Conservation (phyloP, 2,888 invertebrate species). For the Napeogenes inachia region DNA sequence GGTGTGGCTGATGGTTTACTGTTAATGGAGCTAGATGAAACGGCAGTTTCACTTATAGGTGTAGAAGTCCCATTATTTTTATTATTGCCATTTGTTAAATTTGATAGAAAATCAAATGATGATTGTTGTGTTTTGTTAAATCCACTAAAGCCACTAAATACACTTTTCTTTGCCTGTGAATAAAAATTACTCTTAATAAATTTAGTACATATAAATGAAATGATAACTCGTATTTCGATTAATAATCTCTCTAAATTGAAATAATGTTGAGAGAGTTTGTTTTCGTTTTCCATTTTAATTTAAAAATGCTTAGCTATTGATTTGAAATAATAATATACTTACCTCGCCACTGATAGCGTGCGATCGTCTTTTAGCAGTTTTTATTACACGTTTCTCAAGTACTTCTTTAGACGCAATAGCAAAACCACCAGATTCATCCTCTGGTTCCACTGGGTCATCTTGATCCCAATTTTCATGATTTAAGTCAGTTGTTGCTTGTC, state of each 20-base stretch:
- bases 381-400: constrained; percentile 86
- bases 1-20: constrained; percentile 44
- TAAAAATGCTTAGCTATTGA: too few species aligned
- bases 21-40: constrained; percentile 46
- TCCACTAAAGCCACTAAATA: constrained; percentile 84
- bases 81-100: constrained; percentile 69
- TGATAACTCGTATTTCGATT: too few species aligned
- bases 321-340: background rate
- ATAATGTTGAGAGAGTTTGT: background rate
- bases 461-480: constrained; percentile 92
- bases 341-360: constrained; percentile 48
- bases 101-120: constrained; percentile 80
- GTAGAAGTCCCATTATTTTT: constrained; percentile 49
- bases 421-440: constrained; percentile 86
- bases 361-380: constrained; percentile 84
- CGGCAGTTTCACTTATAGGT: constrained; percentile 43
- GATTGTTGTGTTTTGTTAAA: constrained; percentile 75
- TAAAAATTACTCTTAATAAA: background rate
- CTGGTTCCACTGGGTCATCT: constrained; percentile 78
- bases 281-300: too few species aligned
- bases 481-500: constrained; percentile 84
- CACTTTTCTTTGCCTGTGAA: constrained; percentile 73
- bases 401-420: constrained; percentile 80
- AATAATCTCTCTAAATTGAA: background rate
- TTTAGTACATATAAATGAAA: background rate